Evolutionary conservation across 2,113 vertebrate species (phyloP).

Genomic region (Saccopteryx bilineata): DNA sequence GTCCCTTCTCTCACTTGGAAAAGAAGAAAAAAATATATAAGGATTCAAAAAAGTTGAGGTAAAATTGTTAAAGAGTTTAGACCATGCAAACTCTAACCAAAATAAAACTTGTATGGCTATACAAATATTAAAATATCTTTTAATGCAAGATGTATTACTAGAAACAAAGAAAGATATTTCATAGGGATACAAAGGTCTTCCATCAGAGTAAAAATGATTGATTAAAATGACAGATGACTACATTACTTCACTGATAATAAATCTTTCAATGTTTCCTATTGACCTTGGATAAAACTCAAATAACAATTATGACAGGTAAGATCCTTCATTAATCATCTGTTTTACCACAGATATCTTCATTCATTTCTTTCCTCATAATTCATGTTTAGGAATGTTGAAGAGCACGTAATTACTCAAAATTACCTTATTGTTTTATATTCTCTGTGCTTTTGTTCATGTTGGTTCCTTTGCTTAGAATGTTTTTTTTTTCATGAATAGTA

Average conservation of each 20-base stretch:
- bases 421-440: neutral
- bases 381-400: neutral
- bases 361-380: neutral
- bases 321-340: neutral
- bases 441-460: neutral
- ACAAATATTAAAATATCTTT: constrained; percentile 17
- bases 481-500: constrained; percentile 20
- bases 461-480: neutral
- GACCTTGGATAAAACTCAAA: neutral
- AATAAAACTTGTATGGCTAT: neutral
- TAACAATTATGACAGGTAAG: neutral
- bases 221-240: constrained; percentile 28
- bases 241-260: neutral
- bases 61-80: constrained; percentile 11
- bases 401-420: neutral
- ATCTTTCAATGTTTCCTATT: neutral
- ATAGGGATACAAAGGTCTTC: neutral
- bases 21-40: neutral
- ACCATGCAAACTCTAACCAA: neutral
- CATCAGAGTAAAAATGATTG: neutral
- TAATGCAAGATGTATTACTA: neutral
- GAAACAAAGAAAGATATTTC: constrained; percentile 16
- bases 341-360: neutral
- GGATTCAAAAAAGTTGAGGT: neutral
- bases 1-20: too few relatives aligned